Percentiles rank a stretch among this genome's conserved stretches.
phyloP scores from a whole-genome alignment of 1,140 invertebrate species.

The Cotesia typhae region DNA sequence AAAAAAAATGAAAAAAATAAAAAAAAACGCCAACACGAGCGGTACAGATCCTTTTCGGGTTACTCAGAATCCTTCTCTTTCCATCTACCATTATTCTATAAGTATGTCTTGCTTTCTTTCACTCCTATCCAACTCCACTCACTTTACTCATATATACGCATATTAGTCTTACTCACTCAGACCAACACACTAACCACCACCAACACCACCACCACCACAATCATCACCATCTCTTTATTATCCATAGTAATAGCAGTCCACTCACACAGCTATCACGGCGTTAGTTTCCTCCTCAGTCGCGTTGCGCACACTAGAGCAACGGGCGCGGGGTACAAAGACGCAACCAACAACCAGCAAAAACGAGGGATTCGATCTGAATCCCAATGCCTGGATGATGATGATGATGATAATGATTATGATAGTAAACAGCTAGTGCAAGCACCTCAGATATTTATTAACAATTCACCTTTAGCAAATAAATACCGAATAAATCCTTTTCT shows the following conservation, averaged over 20 bases:
- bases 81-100: background rate
- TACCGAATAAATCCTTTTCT: slow-evolving; percentile 19
- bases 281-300: slow-evolving; percentile 8
- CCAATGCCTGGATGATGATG: background rate
- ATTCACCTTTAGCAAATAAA: background rate
- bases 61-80: slow-evolving; percentile 20
- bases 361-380: too few relatives aligned
- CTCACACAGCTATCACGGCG: background rate
- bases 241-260: slow-evolving; percentile 2
- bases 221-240: slow-evolving; percentile 19
- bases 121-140: background rate
- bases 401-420: background rate
- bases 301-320: background rate
- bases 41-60: slow-evolving; percentile 27
- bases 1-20: background rate
- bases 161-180: slow-evolving; percentile 8
- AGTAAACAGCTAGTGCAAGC: background rate
- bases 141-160: background rate
- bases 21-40: slow-evolving; percentile 11
- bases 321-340: background rate
- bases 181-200: background rate
- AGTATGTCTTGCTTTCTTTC: background rate
- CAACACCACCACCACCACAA: background rate
- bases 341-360: background rate
- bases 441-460: slow-evolving; percentile 7